Percentiles rank a stretch among this genome's conserved stretches.
These are phyloP conservation scores for Drosophila watanabei DNA, from an alignment of 1,140 invertebrate genomes.

Conservation along the genomic window DNA sequence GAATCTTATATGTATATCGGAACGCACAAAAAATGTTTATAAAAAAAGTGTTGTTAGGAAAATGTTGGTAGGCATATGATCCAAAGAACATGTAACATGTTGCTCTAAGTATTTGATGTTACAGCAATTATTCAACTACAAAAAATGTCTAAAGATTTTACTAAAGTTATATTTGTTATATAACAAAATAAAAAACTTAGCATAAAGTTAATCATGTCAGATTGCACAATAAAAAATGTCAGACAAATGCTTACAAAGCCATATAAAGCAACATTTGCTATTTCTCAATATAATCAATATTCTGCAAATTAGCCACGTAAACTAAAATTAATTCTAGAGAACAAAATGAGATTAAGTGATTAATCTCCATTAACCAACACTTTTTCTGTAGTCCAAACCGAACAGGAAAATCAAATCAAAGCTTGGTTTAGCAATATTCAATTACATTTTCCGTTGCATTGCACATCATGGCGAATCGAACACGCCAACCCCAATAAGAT, in stretches of 20 bases:
- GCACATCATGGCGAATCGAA: slow-evolving; percentile 16
- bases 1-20: background rate
- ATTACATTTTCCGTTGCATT: slow-evolving; percentile 49
- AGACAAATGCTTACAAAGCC: background rate
- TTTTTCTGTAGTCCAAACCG: background rate
- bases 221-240: background rate
- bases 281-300: background rate
- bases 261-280: background rate
- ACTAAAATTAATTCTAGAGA: background rate
- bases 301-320: background rate
- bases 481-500: slow-evolving; percentile 24
- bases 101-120: no score
- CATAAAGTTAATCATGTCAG: background rate
- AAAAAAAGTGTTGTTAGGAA: background rate
- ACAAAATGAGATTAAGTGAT: background rate
- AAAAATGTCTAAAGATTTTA: background rate
- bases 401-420: slow-evolving; percentile 43
- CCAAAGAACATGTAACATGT: no score
- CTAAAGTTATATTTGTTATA: background rate
- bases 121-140: no score
- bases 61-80: background rate
- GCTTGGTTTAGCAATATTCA: slow-evolving; percentile 25
- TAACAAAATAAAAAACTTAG: fast-evolving
- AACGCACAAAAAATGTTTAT: background rate
- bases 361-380: slow-evolving; percentile 9